These are phyloP conservation scores for Ochlodes sylvanus DNA, from an alignment of 2,888 invertebrate genomes.

Conservation along the genomic window DNA sequence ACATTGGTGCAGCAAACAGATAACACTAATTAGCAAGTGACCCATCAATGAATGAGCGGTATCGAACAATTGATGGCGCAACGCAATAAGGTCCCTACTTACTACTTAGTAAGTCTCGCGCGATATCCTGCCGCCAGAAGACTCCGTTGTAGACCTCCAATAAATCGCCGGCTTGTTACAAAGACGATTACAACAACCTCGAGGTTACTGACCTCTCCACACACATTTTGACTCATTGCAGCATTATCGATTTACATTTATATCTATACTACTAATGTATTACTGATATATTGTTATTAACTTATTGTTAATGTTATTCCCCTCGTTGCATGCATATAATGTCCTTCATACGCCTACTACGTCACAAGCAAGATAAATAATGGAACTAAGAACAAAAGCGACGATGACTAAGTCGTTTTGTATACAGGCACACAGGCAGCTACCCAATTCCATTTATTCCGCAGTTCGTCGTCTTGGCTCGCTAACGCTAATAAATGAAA, in stretches of 20 bases:
- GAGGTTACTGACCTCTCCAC: conserved; percentile 44
- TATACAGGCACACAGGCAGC: conserved; percentile 52
- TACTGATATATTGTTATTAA: not conserved
- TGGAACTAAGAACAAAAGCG: conserved; percentile 56
- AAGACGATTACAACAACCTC: conserved; percentile 32
- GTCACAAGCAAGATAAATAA: conserved; percentile 15
- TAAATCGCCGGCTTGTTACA: conserved; percentile 46
- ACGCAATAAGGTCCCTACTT: conserved; percentile 47
- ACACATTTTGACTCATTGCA: conserved; percentile 20
- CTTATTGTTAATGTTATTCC: not conserved
- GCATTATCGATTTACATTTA: conserved; percentile 1
- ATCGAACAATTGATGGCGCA: conserved; percentile 63
- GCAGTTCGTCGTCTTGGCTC: conserved; percentile 18
- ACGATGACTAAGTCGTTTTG: conserved; percentile 57
- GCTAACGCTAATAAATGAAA: conserved; percentile 31
- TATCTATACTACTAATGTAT: not conserved
- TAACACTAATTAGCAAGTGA: conserved; percentile 54
- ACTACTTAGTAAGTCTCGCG: conserved; percentile 23
- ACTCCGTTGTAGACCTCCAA: conserved; percentile 39
- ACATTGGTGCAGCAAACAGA: conserved; percentile 27
- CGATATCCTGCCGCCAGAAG: conserved; percentile 40
- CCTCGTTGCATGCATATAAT: conserved; percentile 3
- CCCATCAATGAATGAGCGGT: conserved; percentile 67
- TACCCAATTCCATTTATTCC: conserved; percentile 49
- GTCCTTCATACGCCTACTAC: conserved; percentile 10